Evolutionary conservation across 2,888 invertebrate genomes (phyloP).

Genomic region (Agrotis clavis): DNA sequence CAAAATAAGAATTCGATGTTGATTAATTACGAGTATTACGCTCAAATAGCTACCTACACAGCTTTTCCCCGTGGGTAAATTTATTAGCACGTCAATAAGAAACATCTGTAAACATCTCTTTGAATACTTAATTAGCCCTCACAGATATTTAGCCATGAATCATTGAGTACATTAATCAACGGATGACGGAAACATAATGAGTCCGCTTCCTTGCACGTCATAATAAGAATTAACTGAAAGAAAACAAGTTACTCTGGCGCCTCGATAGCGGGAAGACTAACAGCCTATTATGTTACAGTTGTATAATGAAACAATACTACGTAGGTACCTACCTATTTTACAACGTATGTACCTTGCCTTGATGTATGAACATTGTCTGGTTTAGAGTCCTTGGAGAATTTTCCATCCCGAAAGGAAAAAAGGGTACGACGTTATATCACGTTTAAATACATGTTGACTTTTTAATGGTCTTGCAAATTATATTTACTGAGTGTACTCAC

Average conservation of each 20-base stretch:
- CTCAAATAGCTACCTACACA: background rate
- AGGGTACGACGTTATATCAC: constrained; percentile 29
- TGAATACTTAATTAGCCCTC: constrained; percentile 48
- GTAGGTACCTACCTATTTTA: background rate
- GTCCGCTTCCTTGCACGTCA: constrained; percentile 46
- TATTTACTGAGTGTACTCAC: background rate
- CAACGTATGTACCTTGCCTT: constrained; percentile 11
- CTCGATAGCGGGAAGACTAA: constrained; percentile 36
- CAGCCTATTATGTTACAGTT: constrained; percentile 33
- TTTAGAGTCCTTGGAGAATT: constrained; percentile 30
- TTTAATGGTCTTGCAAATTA: constrained; percentile 24
- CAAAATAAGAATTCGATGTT: background rate
- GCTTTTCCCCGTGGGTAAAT: background rate
- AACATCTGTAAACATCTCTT: constrained; percentile 24
- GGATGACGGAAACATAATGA: constrained; percentile 56
- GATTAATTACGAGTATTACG: background rate
- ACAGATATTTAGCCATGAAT: constrained; percentile 47
- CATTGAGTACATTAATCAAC: constrained; percentile 51
- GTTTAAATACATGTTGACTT: constrained; percentile 36
- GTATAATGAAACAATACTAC: constrained; percentile 19
- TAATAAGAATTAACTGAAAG: constrained; percentile 57
- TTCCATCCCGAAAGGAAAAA: constrained; percentile 32
- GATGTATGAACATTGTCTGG: constrained; percentile 23
- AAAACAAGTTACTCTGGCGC: constrained; percentile 52
- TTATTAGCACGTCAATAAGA: constrained; percentile 10